A percentile compares a stretch with the other conserved stretches of the same genome.
These are phyloP conservation scores for Bimastos eiseni DNA, from an alignment of 2,888 invertebrate genomes.

Conservation along the genomic window DNA sequence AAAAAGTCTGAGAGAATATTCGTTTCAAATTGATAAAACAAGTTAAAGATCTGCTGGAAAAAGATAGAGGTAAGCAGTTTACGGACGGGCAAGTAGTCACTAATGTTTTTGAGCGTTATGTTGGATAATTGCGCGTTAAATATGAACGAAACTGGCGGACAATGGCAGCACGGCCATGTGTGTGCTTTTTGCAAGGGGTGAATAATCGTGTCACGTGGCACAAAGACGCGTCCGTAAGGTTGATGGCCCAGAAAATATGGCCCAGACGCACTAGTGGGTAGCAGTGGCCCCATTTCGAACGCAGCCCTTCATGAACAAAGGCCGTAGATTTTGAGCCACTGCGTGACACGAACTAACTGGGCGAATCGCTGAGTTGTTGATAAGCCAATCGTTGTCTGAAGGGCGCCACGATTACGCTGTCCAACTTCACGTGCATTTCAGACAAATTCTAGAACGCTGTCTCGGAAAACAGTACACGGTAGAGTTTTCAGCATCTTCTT, in stretches of 20 bases:
- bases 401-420: background rate
- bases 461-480: background rate
- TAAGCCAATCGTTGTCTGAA: background rate
- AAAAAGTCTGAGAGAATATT: background rate
- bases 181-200: background rate
- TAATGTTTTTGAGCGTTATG: background rate
- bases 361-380: background rate
- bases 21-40: background rate
- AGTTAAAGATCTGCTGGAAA: background rate
- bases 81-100: background rate
- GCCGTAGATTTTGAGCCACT: background rate
- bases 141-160: background rate
- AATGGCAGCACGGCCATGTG: conserved; percentile 1
- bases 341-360: background rate
- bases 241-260: background rate
- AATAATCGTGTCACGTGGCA: background rate
- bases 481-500: background rate
- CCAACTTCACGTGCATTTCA: background rate
- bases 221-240: background rate
- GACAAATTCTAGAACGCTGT: background rate
- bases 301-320: background rate
- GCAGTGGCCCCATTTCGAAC: background rate
- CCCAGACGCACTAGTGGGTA: background rate
- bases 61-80: background rate
- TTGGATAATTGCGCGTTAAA: background rate